Evolutionary conservation across 2,888 invertebrate genomes (phyloP), one percentile per base, ranked within the genome.

Genomic region (Amphipoea lucens): DNA sequence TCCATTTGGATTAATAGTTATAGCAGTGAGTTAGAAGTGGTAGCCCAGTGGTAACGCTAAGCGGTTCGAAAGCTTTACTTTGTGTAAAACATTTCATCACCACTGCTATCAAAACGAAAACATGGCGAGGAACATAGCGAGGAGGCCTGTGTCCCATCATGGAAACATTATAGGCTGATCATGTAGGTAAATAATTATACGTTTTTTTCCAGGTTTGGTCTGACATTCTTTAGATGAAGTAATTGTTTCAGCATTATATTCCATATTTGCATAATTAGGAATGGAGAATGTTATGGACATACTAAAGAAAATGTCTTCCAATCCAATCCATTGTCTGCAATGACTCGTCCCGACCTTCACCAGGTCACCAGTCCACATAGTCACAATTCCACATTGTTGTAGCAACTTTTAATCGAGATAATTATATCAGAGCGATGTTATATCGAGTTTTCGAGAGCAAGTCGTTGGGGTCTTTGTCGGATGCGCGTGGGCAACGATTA

Each of bases 401-500:
- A 23, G n/a, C 29, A 76, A 71, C 11, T 74, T 70, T 76, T 51
- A 65, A 57, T 67, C 42, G 48, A 78, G 36, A 70, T 83, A 78
- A 80, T 85, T 78, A 79, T 75, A 80, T 71, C 73, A 62, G 71
- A 68, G 73, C 76, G 78, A 87, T 83, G 82, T 81, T 67, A 78
- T 73, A 74, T 85, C 80, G 81, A 89, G 85, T 85, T 85, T 81
- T 79, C 74, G 80, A 84, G 79, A 81, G 76, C 85, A 83, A 85
- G 80, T 86, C 76, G 87, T 86, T 78, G 77, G 75, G 74, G 80
- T 76, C 76, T 80, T 82, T 78, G 89, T 89, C 82, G 85, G 89
- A 88, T 90, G 90, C 90, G 90, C 90, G 90, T 90, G 86, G 86
- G 90, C 89, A 90, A 79, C 86, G 84, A 92, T 93, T 92, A 90